Base-by-base conservation (phyloP, 1,140 invertebrate genomes). In the Lepidotrigona ventralis region DNA sequence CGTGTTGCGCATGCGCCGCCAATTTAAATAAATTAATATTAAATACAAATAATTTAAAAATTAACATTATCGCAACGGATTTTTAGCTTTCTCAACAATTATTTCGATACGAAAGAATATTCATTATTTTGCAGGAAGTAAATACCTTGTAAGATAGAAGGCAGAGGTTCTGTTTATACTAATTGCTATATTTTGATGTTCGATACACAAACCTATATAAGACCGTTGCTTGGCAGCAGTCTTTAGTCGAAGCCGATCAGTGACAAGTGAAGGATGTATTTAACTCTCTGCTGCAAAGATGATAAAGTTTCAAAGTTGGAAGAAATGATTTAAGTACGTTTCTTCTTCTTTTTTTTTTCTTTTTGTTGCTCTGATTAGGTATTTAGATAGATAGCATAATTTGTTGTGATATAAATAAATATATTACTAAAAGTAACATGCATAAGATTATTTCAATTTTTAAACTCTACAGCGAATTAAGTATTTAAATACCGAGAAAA, bases 241-340 rank as follows among this genome's bases (percentile, higher is more conserved):
- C 83, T 81, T 81, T 84, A 86, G 81, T 86, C 76, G 81, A 73
- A 75, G 63, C 76, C 54, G 75, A 79, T 71, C 81, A 74, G 64
- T 79, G 81, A 79, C 64, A 64, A 79, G 82, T n/a, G 85, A 84
- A 78, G 75, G 85, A 58, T 75, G 75, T 74, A 53, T 56, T 56
- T 14, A 72, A 46, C 33, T 71, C 78, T 70, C 26, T 70, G 56
- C 15, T 23, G n/a, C 17, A 39, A 74, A 74, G 15, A 64, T 8
- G 11, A 69, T 81, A 46, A 81, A n/a, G 66, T 81, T 17, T 68
- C 23, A 11, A 56, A 63, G 12, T 8, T 21, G 26, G 2, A 26
- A 79, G 15, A 51, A 60, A 73, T 26, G 58, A 79, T 71, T 71
- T 21, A 29, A 69, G 53, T 54, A 69, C 23, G 19, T 26, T 15